Conservation (phyloP, 2,113 vertebrate species). For the Osmerus mordax region DNA sequence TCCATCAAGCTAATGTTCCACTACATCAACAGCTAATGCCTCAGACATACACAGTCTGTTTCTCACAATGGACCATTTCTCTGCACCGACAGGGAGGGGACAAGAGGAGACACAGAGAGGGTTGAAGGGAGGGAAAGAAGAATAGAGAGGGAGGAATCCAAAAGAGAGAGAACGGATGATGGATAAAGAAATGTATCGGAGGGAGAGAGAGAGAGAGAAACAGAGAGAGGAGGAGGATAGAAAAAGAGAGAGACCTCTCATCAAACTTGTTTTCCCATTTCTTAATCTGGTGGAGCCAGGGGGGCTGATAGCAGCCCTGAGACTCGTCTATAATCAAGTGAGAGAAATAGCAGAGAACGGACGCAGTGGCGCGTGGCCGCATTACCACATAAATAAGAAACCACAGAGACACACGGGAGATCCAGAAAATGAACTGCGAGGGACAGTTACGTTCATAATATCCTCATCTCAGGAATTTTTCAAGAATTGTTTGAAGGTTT, state of each 20-base stretch:
- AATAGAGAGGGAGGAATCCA: conserved; percentile 24
- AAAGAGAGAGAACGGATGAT: conserved; percentile 28
- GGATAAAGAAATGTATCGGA: neutral
- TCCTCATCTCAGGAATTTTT: neutral
- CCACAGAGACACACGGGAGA: conserved; percentile 11
- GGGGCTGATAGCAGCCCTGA: conserved; percentile 37
- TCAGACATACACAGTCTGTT: conserved; percentile 62
- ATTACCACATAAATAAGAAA: conserved; percentile 60
- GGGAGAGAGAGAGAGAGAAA: conserved; percentile 2
- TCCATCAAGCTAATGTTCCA: conserved; percentile 72
- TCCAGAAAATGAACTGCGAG: conserved; percentile 13
- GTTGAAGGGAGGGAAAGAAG: conserved; percentile 19
- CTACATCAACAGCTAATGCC: conserved; percentile 72
- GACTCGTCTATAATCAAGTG: conserved; percentile 53
- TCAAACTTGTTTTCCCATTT: conserved; percentile 30
- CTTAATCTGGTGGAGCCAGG: conserved; percentile 55
- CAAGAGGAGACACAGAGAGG: neutral
- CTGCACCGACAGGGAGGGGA: conserved; percentile 31
- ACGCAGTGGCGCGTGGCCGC: conserved; percentile 58
- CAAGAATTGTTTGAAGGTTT: neutral
- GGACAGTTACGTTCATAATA: conserved; percentile 1
- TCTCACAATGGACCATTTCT: conserved; percentile 62
- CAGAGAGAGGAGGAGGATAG: neutral
- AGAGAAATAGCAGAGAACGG: conserved; percentile 25
- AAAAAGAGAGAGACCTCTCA: conserved; percentile 7